Base-by-base conservation (phyloP, 2,888 invertebrate species). In the Hirtodrosophila cameraria region DNA sequence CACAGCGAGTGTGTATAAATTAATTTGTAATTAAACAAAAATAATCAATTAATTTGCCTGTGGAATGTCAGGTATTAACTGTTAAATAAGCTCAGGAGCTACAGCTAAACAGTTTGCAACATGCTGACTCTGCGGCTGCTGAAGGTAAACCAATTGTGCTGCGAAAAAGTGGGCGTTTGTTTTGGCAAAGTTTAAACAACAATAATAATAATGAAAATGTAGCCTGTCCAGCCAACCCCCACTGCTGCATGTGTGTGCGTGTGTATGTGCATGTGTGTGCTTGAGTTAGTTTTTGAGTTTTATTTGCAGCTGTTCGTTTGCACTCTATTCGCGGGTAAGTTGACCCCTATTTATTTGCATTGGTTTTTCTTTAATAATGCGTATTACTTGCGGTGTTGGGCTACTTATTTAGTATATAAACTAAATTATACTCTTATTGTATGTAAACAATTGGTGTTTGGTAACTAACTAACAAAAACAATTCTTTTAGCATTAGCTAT, bases 311-410 rank as follows among this genome's bases (percentile, higher is more conserved):
- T 52, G 43, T 62, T 69, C 38, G 46, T 62, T 69, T 35, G 46
- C 39, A 45, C 23, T 60, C 4, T 6, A 33, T 9, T 50, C 8
- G 48, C 43, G 45, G 70, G 70, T 71, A 71, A 71, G 70, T 71
- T 38, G 12, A 23, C 23, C n/a, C n/a, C 15, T 46, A n/a, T 43
- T 31, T 36, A 6, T 27, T 41, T 35, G 31, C 11, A 53, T 23
- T 59, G 67, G 42, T 53, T 60, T 52, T 27, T 18, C 11, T 8
- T 12, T 41, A 42, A 54, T 16, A 52, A 55, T 52, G 45, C 27
- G 49, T 55, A 30, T 43, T 66, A 36, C 30, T 53, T 59, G 48
- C 74, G 70, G 70, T 71, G 75, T 43, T 74, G 70, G 70, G 70
- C 28, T 31, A 28, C 27, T 60, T 59, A 27, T 46, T 38, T 53